Evolutionary conservation across 64 coral and sea anemone species (phyloP).

Genomic region (Astreopora myriophthalma): DNA sequence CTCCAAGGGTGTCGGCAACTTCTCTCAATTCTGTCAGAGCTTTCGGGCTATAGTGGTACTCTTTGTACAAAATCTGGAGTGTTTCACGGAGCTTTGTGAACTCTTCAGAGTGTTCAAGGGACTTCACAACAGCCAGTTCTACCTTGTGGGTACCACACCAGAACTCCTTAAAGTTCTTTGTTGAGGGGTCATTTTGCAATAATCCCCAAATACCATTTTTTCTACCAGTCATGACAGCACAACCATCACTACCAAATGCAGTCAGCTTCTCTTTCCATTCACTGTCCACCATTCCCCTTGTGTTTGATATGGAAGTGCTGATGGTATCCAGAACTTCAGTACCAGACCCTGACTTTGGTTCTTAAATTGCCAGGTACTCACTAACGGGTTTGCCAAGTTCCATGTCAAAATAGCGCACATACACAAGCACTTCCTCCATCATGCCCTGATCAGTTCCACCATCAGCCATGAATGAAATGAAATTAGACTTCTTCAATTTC

Average conservation of each 20-base stretch:
- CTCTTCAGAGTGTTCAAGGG: conserved; percentile 1
- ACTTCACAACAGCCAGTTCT: conserved; percentile 61
- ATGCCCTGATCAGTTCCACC: conserved; percentile 25
- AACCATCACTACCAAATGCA: conserved; percentile 51
- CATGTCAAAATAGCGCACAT: conserved; percentile 1
- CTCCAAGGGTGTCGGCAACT: conserved; percentile 21
- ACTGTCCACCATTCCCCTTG: neutral
- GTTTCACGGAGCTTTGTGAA: conserved; percentile 26
- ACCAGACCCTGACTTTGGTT: conserved; percentile 1
- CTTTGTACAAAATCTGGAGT: conserved; percentile 46
- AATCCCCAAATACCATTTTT: conserved; percentile 35
- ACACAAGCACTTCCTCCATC: conserved; percentile 24
- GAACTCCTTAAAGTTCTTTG: neutral
- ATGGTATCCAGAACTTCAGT: conserved; percentile 3
- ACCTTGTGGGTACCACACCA: conserved; percentile 64
- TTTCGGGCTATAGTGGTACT: conserved; percentile 62
- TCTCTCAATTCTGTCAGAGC: conserved; percentile 54
- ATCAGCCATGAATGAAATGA: neutral
- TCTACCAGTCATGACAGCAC: conserved; percentile 35
- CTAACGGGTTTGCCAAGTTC: neutral
- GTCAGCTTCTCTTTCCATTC: conserved; percentile 3
- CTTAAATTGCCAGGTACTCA: conserved; percentile 27
- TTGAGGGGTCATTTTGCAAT: conserved; percentile 23
- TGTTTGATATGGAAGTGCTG: neutral
- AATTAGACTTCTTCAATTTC: neutral